These are phyloP conservation scores for Laticauda laticaudata DNA, from an alignment of 2,113 vertebrate species.

Conservation along the genomic window DNA sequence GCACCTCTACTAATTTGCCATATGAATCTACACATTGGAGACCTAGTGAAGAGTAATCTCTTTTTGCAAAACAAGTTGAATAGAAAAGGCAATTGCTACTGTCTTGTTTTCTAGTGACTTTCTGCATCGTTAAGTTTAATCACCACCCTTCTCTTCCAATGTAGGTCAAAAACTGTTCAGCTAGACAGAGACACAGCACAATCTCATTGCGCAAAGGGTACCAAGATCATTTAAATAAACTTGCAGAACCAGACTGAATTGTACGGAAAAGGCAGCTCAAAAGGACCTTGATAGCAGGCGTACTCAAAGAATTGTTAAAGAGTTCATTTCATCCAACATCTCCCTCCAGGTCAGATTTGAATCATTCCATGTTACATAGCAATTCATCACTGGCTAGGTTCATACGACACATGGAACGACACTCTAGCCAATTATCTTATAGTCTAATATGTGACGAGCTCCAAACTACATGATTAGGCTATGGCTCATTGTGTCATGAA, in stretches of 20 bases:
- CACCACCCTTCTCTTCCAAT: not conserved
- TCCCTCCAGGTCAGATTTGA: not conserved
- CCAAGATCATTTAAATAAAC: not conserved
- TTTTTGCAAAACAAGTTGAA: not conserved
- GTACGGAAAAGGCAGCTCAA: not conserved
- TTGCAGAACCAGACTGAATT: not conserved
- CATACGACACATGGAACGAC: not conserved
- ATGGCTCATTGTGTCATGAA: not conserved
- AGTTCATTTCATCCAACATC: not conserved
- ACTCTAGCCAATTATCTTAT: not conserved
- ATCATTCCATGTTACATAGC: not conserved
- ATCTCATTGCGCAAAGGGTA: not conserved
- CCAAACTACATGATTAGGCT: not conserved
- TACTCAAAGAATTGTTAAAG: not conserved
- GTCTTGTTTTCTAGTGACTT: not conserved
- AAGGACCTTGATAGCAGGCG: not conserved
- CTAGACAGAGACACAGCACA: not conserved
- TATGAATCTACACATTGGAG: not conserved
- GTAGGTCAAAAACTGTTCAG: not conserved
- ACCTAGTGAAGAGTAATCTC: not conserved
- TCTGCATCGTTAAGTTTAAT: not conserved
- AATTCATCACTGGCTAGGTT: not conserved
- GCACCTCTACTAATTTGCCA: not conserved
- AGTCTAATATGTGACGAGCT: not conserved
- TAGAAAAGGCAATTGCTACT: not conserved